These are phyloP conservation scores for Eupithecia exiguata DNA, from an alignment of 2,888 invertebrate species.

Conservation along the genomic window DNA sequence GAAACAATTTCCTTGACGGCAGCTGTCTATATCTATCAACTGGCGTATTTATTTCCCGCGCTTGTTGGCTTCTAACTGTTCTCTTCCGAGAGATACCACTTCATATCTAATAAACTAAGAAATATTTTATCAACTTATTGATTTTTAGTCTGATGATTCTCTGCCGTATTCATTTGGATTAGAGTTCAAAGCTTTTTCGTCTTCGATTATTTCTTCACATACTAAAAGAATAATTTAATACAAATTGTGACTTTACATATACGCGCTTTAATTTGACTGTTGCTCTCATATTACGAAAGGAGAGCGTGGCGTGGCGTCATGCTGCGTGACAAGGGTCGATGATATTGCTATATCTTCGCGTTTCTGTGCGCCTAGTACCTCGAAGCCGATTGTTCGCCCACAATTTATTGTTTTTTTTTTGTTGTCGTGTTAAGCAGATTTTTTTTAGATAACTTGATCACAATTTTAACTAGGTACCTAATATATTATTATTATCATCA, in stretches of 20 bases:
- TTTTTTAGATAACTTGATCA: neutral
- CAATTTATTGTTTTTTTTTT: slow-evolving; percentile 1
- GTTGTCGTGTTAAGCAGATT: neutral
- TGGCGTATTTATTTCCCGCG: slow-evolving; percentile 41
- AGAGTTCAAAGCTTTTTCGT: neutral
- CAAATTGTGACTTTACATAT: neutral
- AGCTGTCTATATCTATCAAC: slow-evolving; percentile 44
- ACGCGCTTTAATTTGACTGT: slow-evolving; percentile 11
- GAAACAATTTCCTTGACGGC: slow-evolving; percentile 44
- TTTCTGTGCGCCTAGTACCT: slow-evolving; percentile 36
- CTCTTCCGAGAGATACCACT: slow-evolving; percentile 3
- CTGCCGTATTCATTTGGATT: neutral
- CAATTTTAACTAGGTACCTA: neutral
- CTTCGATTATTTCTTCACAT: neutral
- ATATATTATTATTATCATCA: too few species aligned
- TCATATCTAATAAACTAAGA: neutral
- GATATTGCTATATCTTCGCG: slow-evolving; percentile 56
- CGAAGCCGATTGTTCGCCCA: slow-evolving; percentile 9
- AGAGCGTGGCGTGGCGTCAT: slow-evolving; percentile 36
- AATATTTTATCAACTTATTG: neutral
- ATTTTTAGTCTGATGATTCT: neutral
- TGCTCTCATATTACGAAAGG: slow-evolving; percentile 4
- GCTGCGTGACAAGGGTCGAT: slow-evolving; percentile 61
- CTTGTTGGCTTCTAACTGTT: slow-evolving; percentile 29
- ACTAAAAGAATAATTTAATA: slow-evolving; percentile 5